Conservation (phyloP, 2,113 vertebrate genomes). For the Megaceryle maxima region DNA sequence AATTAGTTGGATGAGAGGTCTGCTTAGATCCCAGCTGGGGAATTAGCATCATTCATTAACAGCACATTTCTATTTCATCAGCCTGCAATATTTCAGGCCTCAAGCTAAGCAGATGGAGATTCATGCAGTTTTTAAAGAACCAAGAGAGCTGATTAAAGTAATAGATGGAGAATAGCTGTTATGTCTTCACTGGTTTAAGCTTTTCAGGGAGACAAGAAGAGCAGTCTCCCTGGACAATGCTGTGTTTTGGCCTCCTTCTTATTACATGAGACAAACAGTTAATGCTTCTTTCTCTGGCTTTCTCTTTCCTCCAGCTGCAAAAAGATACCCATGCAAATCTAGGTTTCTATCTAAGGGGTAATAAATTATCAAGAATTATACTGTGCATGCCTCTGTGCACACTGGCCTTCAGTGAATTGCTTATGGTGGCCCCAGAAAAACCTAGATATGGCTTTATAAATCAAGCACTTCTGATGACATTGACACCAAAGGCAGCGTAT, state of each 20-base stretch:
- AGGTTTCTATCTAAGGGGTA: background rate
- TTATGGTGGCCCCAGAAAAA: background rate
- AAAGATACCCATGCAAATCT: background rate
- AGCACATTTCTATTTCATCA: slow-evolving; percentile 32
- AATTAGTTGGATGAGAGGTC: slow-evolving; percentile 40
- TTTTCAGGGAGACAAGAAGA: background rate
- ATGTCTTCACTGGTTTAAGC: background rate
- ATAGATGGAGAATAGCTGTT: background rate
- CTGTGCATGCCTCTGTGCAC: background rate
- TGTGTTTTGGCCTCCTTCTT: background rate
- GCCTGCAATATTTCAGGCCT: background rate
- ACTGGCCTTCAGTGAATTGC: background rate
- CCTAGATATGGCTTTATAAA: background rate
- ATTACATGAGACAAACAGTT: background rate
- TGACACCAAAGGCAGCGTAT: background rate
- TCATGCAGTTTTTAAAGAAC: slow-evolving; percentile 34
- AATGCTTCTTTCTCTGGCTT: background rate
- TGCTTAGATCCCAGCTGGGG: slow-evolving; percentile 28
- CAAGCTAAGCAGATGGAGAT: slow-evolving; percentile 46
- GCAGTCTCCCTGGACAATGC: background rate
- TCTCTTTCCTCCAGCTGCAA: background rate
- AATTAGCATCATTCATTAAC: slow-evolving; percentile 56
- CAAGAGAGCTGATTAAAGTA: background rate
- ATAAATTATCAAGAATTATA: background rate
- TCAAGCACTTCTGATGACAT: background rate